phyloP scores from a whole-genome alignment of 2,113 vertebrate genomes.

The Natator depressus region DNA sequence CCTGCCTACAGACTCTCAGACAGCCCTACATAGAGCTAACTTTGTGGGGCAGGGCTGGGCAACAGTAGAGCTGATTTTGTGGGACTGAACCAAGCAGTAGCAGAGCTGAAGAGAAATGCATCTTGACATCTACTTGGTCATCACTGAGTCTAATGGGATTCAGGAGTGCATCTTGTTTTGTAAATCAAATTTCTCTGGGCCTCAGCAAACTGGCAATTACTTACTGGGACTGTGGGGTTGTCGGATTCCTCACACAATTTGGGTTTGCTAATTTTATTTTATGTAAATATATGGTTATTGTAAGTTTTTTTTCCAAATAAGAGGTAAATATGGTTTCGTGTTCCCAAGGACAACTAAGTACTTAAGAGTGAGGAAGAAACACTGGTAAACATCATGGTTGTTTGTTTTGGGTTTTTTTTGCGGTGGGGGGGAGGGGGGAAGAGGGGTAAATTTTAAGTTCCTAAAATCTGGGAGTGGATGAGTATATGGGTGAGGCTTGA shows the following conservation, averaged over 20 bases:
- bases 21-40: not conserved
- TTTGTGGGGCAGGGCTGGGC: not conserved
- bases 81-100: not conserved
- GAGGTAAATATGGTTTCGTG: too few relatives aligned
- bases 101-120: not conserved
- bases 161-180: not conserved
- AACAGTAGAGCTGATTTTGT: not conserved
- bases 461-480: not conserved
- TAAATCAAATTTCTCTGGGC: not conserved
- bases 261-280: not conserved
- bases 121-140: not conserved
- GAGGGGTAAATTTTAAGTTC: not conserved
- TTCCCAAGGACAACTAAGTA: too few relatives aligned
- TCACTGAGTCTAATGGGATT: not conserved
- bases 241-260: not conserved
- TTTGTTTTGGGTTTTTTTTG: not conserved
- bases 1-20: not conserved
- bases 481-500: not conserved
- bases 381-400: too few relatives aligned
- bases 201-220: not conserved
- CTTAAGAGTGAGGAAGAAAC: too few relatives aligned
- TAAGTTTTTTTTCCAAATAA: too few relatives aligned
- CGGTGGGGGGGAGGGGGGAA: fast-evolving
- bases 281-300: too few relatives aligned
- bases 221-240: not conserved